phyloP scores from a whole-genome alignment of 2,113 vertebrate species.

The Calyptomena viridis region DNA sequence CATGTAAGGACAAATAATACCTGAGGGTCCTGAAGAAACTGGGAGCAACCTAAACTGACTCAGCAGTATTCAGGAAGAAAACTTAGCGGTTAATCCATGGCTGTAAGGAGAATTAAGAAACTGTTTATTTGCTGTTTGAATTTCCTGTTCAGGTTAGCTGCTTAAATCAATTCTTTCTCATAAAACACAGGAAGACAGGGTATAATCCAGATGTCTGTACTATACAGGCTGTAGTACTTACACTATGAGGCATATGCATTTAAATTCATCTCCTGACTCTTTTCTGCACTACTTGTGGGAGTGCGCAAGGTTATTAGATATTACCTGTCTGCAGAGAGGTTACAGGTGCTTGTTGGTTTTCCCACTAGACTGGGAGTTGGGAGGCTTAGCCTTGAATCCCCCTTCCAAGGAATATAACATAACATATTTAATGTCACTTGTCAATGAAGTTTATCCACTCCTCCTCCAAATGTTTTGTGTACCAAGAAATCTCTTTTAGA shows the following conservation, averaged over 20 bases:
- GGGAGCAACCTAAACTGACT: background rate
- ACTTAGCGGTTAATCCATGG: accelerated
- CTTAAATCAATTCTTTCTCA: background rate
- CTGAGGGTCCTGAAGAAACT: background rate
- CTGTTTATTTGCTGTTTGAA: background rate
- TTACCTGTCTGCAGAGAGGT: background rate
- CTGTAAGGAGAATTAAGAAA: background rate
- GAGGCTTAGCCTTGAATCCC: background rate
- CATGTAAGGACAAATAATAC: background rate
- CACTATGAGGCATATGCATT: background rate
- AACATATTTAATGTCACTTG: background rate
- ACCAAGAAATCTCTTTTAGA: background rate
- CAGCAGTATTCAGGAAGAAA: background rate
- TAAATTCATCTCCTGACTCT: background rate
- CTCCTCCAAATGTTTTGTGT: background rate
- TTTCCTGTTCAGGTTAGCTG: background rate
- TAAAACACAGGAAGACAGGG: background rate
- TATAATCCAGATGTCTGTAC: background rate
- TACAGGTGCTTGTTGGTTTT: background rate
- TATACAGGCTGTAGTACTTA: background rate
- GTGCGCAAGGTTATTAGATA: background rate
- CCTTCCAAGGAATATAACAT: accelerated
- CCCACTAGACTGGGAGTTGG: background rate
- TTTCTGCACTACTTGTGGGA: background rate
- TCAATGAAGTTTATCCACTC: background rate